Percentiles rank a stretch among this genome's conserved stretches.
Conservation (phyloP, 2,888 invertebrate species). For the Stenodera caucasica region DNA sequence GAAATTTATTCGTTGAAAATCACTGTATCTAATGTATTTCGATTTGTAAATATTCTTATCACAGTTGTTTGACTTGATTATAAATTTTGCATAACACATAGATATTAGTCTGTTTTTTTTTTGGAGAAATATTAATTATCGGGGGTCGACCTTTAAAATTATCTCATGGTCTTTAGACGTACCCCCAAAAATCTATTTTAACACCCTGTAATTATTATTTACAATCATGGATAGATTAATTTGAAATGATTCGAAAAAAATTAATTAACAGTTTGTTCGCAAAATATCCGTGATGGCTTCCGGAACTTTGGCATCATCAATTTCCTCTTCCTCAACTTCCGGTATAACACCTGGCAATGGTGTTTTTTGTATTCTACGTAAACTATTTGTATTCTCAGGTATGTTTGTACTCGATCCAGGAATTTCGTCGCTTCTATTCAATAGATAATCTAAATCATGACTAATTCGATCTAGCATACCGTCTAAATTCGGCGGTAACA, state of each 20-base stretch:
- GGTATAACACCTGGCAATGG: neutral
- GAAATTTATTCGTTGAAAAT: too few relatives aligned
- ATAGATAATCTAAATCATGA: constrained; percentile 78
- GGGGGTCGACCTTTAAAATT: too few relatives aligned
- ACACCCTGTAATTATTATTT: neutral
- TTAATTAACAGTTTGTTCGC: constrained; percentile 21
- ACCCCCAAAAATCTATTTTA: neutral
- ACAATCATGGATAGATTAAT: neutral
- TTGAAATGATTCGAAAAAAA: neutral
- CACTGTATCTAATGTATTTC: constrained; percentile 12
- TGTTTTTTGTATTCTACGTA: neutral
- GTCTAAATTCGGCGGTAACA: constrained; percentile 55
- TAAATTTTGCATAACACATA: neutral
- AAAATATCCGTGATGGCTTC: constrained; percentile 26
- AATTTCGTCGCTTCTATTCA: constrained; percentile 61
- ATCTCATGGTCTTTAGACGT: neutral
- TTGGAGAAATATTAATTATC: too few relatives aligned
- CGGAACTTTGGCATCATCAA: constrained; percentile 15
- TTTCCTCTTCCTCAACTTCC: neutral
- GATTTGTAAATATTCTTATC: constrained; percentile 28
- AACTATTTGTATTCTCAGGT: neutral
- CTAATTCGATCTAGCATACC: constrained; percentile 80
- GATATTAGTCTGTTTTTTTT: too few relatives aligned
- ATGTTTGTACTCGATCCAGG: too few relatives aligned
- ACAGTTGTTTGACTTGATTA: constrained; percentile 22